Evolutionary conservation across 2,888 invertebrate species (phyloP).

Genomic region (Strigamia crassipes): DNA sequence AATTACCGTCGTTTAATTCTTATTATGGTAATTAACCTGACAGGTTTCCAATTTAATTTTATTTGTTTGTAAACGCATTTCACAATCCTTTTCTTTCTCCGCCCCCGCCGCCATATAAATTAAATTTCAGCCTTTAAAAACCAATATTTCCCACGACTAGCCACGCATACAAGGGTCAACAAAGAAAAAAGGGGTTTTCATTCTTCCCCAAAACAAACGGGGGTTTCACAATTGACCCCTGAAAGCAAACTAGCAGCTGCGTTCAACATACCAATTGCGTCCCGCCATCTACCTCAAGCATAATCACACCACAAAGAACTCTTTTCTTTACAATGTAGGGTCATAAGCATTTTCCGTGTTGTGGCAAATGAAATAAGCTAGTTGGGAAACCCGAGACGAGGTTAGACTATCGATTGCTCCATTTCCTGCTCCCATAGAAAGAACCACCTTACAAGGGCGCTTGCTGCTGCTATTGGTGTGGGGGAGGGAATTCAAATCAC

Average conservation of each 20-base stretch:
- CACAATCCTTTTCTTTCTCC: background rate
- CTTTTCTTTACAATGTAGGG: slow-evolving; percentile 25
- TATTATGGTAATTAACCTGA: too few species aligned
- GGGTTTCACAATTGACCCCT: slow-evolving; percentile 35
- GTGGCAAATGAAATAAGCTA: slow-evolving; percentile 40
- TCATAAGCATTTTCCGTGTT: slow-evolving; percentile 40
- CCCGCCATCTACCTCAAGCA: slow-evolving; percentile 15
- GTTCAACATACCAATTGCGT: slow-evolving; percentile 25
- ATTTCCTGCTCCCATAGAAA: slow-evolving; percentile 40
- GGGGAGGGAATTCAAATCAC: slow-evolving; percentile 31
- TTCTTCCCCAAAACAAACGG: slow-evolving; percentile 22
- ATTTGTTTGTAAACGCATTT: background rate
- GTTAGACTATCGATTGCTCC: slow-evolving; percentile 42
- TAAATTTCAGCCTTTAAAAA: background rate
- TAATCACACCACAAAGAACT: slow-evolving; percentile 32
- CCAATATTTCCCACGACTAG: slow-evolving; percentile 34
- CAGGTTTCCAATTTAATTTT: background rate
- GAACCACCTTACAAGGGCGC: slow-evolving; percentile 33
- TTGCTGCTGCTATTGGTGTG: slow-evolving; percentile 10
- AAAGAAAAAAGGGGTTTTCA: slow-evolving; percentile 13
- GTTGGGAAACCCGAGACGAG: slow-evolving; percentile 40
- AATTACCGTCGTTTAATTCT: too few species aligned
- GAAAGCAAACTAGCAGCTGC: slow-evolving; percentile 35
- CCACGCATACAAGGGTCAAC: background rate
- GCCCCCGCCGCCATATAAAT: background rate